Conservation (phyloP, 2,113 vertebrate species). For the Chaenogobius annularis region DNA sequence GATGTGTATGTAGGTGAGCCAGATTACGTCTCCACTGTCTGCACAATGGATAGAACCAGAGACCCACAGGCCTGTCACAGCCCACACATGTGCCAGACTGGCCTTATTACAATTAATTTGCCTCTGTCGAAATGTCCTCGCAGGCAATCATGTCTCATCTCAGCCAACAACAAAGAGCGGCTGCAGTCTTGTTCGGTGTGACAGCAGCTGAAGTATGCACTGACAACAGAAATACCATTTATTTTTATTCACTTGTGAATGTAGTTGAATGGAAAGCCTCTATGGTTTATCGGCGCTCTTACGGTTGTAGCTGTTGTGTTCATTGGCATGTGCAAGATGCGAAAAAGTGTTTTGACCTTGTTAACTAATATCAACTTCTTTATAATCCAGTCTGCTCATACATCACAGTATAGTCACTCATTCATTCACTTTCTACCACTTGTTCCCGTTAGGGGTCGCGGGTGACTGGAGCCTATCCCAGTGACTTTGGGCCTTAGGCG, state of each 20-base stretch:
- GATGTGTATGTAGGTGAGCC: conserved; percentile 82
- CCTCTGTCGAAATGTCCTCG: conserved; percentile 68
- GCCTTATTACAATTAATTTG: conserved; percentile 77
- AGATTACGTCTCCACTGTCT: conserved; percentile 63
- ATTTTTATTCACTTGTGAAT: not conserved
- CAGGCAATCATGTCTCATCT: conserved; percentile 60
- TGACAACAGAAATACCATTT: conserved; percentile 2
- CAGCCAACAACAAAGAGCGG: conserved; percentile 50
- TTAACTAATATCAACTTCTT: not conserved
- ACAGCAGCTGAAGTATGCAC: conserved; percentile 56
- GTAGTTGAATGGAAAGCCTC: not conserved
- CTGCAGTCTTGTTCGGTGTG: conserved; percentile 51
- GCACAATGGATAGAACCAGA: conserved; percentile 29
- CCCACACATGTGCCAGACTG: conserved; percentile 45
- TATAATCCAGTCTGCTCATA: not conserved
- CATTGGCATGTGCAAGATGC: not conserved
- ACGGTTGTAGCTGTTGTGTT: not conserved
- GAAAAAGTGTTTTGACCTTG: not conserved
- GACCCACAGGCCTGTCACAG: conserved; percentile 58
- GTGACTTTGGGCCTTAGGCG: too few species aligned
- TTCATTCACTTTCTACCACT: too few species aligned
- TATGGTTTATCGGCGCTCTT: not conserved
- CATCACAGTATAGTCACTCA: too few species aligned
- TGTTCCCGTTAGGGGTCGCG: too few species aligned
- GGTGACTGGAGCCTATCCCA: too few species aligned